Evolutionary conservation across 1,140 invertebrate species (phyloP), one percentile per base, ranked within the genome.

Genomic region (Hydropsyche tenuis): DNA sequence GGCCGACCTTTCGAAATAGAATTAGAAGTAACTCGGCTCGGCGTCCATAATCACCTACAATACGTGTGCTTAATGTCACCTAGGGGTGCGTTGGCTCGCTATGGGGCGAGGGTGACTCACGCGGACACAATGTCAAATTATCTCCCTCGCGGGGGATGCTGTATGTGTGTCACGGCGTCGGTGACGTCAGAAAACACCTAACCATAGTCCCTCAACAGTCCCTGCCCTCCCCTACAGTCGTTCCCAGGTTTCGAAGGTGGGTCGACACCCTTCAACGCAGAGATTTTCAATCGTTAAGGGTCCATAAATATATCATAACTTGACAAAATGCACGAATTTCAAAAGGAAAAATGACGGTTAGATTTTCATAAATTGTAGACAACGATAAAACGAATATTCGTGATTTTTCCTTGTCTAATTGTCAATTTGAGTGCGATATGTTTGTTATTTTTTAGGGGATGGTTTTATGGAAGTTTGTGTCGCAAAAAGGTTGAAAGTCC

Each of bases 101-200:
- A 7, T 20, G 56, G 30, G 60, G 20, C 14, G 14, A 27, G 22
- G 70, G 56, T 63, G 70, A 63, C 18, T 62, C 70, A 62, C 70
- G 43, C 56, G 46, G 51, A 66, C 75, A 73, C 72, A 76, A 76
- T 76, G 75, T 76, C 75, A 76, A 76, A 73, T 73, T 73, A 68
- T 76, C 75, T 76, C 72, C 64, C 70, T 22, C 51, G 30, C 30
- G 16, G 74, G 74, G 71, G 75, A 76, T 76, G 72, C 72, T 76
- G 69, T 45, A 76, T 76, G 72, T 76, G 75, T 76, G 75, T 76
- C 75, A 76, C 72, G 63, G 69, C 70, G 18, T 22, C 20, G 43
- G 51, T 70, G 68, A 70, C 68, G 68, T 70, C 68, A 70, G 51
- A 25, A n/a, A 14, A 14, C 30, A 37, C 30, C 30, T 37, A 37